Base-by-base conservation (phyloP, 2,797 vertebrate genomes). In the Poecilia wingei region DNA sequence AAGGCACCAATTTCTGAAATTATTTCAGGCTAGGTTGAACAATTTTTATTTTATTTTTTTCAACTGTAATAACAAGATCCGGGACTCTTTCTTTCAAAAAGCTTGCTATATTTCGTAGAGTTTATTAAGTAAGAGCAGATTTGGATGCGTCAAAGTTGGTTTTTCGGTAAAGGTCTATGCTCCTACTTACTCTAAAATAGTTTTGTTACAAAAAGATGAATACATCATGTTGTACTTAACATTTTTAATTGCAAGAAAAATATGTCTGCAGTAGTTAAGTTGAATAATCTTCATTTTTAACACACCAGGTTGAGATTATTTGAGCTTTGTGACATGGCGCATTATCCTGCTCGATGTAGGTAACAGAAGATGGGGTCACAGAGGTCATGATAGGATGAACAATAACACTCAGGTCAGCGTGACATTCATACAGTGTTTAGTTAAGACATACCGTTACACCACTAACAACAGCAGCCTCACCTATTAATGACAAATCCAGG, bases 331-430 rank as follows among this genome's bases (percentile, higher is more conserved):
- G 72, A 61, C 45, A 45, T 77, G 33, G n/a, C 13, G 1, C 43
- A 16, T 74, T 49, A 74, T 75, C 47, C 53, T 85, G 68, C 85
- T 90, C 79, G 84, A 90, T 86, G 82, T 78, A 82, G 72, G 79
- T 77, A 87, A 86, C 81, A 89, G 79, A 88, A 82, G 82, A 87
- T 73, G 22, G 46, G 59, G 31, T 36, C 33, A 39, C 33, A 64
- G 33, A 13, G 61, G 31, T 68, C 33, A 66, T 39, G 20, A 41
- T 22, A 36, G 18, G 36, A 64, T 36, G 16, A 18, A 64, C 18
- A 68, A 39, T n/a, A 39, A 25, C 20, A 39, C 16, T 59, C 31
- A 18, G 33, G 18, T 68, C 20, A 0, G 18, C 64, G 33, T 10
- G 6, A 41, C 10, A 20, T 41, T 43, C 6, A 12, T n/a, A 43